These are phyloP conservation scores for Carassius auratus DNA, from an alignment of 2,113 vertebrate genomes.

Conservation along the genomic window DNA sequence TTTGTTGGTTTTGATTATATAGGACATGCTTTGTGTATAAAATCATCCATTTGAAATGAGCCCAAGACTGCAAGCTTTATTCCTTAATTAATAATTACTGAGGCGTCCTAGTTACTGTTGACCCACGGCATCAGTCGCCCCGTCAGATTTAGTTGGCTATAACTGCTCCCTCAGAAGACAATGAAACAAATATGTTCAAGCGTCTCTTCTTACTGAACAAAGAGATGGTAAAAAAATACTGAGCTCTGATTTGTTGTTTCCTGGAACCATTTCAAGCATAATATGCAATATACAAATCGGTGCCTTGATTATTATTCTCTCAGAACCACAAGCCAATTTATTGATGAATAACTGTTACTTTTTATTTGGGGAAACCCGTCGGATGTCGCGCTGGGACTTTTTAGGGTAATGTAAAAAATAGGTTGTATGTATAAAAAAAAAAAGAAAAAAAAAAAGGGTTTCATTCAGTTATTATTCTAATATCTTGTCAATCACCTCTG, in stretches of 20 bases:
- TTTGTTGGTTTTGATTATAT: slow-evolving; percentile 58
- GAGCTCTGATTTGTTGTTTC: not conserved
- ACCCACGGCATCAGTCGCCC: slow-evolving; percentile 43
- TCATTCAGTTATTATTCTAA: too few species aligned
- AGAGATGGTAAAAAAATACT: not conserved
- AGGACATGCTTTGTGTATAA: slow-evolving; percentile 57
- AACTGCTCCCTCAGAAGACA: not conserved
- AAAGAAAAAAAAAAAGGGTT: too few species aligned
- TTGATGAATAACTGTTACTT: not conserved
- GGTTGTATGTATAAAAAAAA: too few species aligned
- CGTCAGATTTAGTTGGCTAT: slow-evolving; percentile 16
- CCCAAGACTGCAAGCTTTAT: slow-evolving; percentile 44
- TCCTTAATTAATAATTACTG: slow-evolving; percentile 44
- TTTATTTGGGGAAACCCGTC: not conserved
- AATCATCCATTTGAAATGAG: slow-evolving; percentile 60
- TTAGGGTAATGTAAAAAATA: too few species aligned
- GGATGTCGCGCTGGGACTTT: too few species aligned
- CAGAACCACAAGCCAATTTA: not conserved
- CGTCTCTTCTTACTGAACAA: not conserved
- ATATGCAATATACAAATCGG: not conserved
- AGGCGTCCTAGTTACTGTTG: slow-evolving; percentile 33
- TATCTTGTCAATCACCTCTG: too few species aligned
- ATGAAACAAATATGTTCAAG: slow-evolving; percentile 25
- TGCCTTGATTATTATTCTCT: not conserved
- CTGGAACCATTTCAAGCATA: not conserved